Percentiles rank a stretch among this genome's conserved stretches.
These are phyloP conservation scores for Pteromalus puparum DNA, from an alignment of 1,140 invertebrate genomes.

Conservation along the genomic window DNA sequence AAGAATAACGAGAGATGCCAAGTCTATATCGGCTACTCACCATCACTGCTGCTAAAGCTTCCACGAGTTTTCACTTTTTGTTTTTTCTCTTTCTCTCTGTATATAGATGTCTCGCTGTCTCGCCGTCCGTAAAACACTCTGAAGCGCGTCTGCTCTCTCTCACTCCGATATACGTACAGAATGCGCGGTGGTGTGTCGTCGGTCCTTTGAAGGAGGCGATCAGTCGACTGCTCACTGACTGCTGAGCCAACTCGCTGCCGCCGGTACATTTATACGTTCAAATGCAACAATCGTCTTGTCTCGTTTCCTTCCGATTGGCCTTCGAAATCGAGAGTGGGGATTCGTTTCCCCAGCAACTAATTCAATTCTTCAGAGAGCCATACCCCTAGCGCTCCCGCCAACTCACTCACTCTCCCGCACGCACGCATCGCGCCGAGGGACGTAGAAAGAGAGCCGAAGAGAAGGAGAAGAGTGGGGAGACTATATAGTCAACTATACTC, in stretches of 20 bases:
- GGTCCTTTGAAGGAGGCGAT: constrained; percentile 45
- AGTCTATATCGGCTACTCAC: neutral
- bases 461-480: neutral
- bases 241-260: constrained; percentile 55
- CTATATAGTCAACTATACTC: neutral
- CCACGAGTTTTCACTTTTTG: too few species aligned
- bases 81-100: neutral
- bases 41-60: neutral
- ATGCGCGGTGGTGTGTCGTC: neutral
- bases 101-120: neutral
- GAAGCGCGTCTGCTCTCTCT: neutral
- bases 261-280: constrained; percentile 64
- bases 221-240: constrained; percentile 46
- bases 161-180: too few species aligned
- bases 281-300: constrained; percentile 60
- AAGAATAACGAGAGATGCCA: neutral
- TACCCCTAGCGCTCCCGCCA: neutral
- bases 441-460: neutral
- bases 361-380: constrained; percentile 50
- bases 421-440: neutral
- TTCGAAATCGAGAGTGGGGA: constrained; percentile 56
- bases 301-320: constrained; percentile 60
- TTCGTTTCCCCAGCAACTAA: constrained; percentile 55
- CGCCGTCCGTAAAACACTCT: neutral
- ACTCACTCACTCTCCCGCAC: neutral